A percentile compares a stretch with the other conserved stretches of the same genome.
These are phyloP conservation scores for Uria lomvia DNA, from an alignment of 2,113 vertebrate species.

Conservation along the genomic window DNA sequence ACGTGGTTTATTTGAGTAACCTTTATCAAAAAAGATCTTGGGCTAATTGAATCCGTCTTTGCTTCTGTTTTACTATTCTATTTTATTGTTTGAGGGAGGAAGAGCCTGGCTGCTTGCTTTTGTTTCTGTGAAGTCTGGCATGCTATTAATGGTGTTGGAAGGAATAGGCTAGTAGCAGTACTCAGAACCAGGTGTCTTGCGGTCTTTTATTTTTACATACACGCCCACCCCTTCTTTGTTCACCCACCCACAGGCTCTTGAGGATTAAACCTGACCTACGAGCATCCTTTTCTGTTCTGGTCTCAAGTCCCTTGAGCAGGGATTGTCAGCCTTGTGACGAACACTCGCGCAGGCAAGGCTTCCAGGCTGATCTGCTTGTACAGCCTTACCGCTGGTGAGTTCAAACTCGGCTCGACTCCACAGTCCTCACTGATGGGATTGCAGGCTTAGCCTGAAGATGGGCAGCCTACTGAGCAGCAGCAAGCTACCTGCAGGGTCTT, in stretches of 20 bases:
- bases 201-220: constrained; percentile 12
- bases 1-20: constrained; percentile 50
- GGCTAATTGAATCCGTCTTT: constrained; percentile 55
- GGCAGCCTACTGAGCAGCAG: neutral
- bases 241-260: neutral
- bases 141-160: constrained; percentile 46
- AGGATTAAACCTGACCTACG: constrained; percentile 22
- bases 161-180: neutral
- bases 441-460: neutral
- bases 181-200: constrained; percentile 40
- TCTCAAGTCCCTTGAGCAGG: neutral
- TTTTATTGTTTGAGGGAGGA: constrained; percentile 25
- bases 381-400: neutral
- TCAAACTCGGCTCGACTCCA: neutral
- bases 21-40: constrained; percentile 54
- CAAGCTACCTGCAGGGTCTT: neutral
- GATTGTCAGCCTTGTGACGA: neutral
- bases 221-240: neutral
- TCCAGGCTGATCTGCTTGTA: neutral
- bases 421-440: neutral
- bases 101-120: neutral
- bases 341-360: neutral
- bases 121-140: constrained; percentile 43
- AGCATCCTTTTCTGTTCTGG: neutral
- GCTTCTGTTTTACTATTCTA: neutral